Evolutionary conservation across 2,797 vertebrate genomes (phyloP), one percentile per base, ranked within the genome.

Genomic region (Silurus lanzhouensis): DNA sequence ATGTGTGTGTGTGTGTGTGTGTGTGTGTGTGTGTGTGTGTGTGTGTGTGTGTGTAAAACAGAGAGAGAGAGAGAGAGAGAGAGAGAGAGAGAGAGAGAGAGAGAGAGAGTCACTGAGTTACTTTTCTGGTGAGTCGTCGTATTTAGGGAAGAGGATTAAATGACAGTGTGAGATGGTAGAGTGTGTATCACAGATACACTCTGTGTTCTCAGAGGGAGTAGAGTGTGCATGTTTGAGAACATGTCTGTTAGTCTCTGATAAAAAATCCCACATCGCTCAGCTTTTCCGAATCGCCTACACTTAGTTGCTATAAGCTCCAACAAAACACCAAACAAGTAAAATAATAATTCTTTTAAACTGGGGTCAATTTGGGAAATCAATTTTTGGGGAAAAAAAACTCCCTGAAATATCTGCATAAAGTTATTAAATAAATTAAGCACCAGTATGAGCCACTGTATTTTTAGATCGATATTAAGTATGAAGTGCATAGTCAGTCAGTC

Each of bases 61-160:
- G 14, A 10, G 55, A 0, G 31, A 38, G 31, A 38, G 31, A 38
- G 31, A 38, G 12, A 10, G 15, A 58, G 57, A 58, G 57, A 58
- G 57, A 19, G 55, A 57, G 55, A 9, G 55, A 9, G 55, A 57
- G 55, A 57, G 55, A 57, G 55, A 57, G 55, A 9, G 55, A 57
- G 55, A 57, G 55, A 57, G 55, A 57, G 8, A 57, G 70, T 82
- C 85, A 44, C 66, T 74, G 74, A 61, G 68, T 31, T 82, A 66
- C 48, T 64, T 84, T 86, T 81, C 81, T 71, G 70, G 84, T 86
- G 75, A 64, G 86, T 83, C 48, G 64, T 83, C 74, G 80, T 82
- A 88, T 86, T 88, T 81, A 83, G 80, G 48, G 83, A 88, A 88
- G 88, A 86, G 88, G 88, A 88, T 89, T 87, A 88, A 84, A 84